Evolutionary conservation across 2,888 invertebrate genomes (phyloP).

Genomic region (Acronicta leporina): DNA sequence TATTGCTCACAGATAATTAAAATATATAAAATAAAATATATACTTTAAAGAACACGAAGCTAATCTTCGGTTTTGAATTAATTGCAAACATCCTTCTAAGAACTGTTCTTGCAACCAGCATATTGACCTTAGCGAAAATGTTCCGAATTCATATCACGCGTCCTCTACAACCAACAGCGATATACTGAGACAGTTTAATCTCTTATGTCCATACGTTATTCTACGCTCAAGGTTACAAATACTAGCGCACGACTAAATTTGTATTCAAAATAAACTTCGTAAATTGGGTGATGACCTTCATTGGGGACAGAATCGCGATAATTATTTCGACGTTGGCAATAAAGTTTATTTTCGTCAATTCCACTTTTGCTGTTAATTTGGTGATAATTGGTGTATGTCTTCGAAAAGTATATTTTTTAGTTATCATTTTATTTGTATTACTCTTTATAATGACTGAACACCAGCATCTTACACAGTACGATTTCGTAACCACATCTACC

Average conservation of each 20-base stretch:
- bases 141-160: slow-evolving; percentile 59
- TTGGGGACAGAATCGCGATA: slow-evolving; percentile 25
- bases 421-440: too few relatives aligned
- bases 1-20: too few relatives aligned
- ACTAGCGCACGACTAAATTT: slow-evolving; percentile 65
- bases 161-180: slow-evolving; percentile 50
- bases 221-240: slow-evolving; percentile 62
- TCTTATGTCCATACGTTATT: slow-evolving; percentile 51
- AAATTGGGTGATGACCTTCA: slow-evolving; percentile 40
- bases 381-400: not conserved
- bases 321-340: not conserved
- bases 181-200: slow-evolving; percentile 65
- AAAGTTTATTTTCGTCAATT: not conserved
- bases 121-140: slow-evolving; percentile 48
- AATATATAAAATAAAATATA: too few relatives aligned
- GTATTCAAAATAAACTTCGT: slow-evolving; percentile 54
- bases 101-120: slow-evolving; percentile 46
- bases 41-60: not conserved
- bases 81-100: slow-evolving; percentile 19
- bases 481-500: too few relatives aligned
- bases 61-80: slow-evolving; percentile 10
- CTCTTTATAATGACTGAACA: too few relatives aligned
- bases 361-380: not conserved
- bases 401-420: not conserved
- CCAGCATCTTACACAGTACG: too few relatives aligned